Conservation (phyloP, 2,797 vertebrate species). For the Spatula versicolor region DNA sequence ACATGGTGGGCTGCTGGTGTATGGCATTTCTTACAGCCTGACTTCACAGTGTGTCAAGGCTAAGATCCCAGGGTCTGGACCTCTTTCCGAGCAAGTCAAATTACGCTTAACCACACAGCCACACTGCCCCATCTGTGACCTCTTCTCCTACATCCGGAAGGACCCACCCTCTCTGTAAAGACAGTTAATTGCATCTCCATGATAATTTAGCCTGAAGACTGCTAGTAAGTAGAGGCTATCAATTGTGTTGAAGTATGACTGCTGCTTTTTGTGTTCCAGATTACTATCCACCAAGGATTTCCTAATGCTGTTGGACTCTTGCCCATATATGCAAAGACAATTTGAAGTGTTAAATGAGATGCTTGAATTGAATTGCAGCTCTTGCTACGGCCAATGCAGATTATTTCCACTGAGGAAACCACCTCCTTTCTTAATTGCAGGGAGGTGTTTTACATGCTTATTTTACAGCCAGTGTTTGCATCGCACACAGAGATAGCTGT, state of each 20-base stretch:
- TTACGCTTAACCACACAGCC: slow-evolving; percentile 1
- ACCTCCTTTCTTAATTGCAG: slow-evolving; percentile 49
- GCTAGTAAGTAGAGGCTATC: slow-evolving; percentile 47
- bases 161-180: slow-evolving; percentile 57
- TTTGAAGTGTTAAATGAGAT: slow-evolving; percentile 56
- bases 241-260: slow-evolving; percentile 69
- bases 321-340: slow-evolving; percentile 61
- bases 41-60: background rate
- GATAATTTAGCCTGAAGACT: slow-evolving; percentile 53
- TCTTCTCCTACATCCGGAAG: slow-evolving; percentile 42
- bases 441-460: slow-evolving; percentile 23
- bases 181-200: slow-evolving; percentile 56
- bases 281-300: slow-evolving; percentile 72
- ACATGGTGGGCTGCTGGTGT: background rate
- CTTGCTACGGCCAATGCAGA: slow-evolving; percentile 7
- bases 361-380: slow-evolving; percentile 32
- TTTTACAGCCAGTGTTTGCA: slow-evolving; percentile 3
- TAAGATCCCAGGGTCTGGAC: background rate
- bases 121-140: slow-evolving; percentile 34
- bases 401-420: slow-evolving; percentile 47
- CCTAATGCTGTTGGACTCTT: slow-evolving; percentile 61
- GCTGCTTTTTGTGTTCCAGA: slow-evolving; percentile 69
- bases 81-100: slow-evolving; percentile 14
- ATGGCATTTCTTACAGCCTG: background rate
- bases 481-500: background rate